Evolutionary conservation across 2,797 vertebrate species (phyloP).

Genomic region (Hybognathus amarus): DNA sequence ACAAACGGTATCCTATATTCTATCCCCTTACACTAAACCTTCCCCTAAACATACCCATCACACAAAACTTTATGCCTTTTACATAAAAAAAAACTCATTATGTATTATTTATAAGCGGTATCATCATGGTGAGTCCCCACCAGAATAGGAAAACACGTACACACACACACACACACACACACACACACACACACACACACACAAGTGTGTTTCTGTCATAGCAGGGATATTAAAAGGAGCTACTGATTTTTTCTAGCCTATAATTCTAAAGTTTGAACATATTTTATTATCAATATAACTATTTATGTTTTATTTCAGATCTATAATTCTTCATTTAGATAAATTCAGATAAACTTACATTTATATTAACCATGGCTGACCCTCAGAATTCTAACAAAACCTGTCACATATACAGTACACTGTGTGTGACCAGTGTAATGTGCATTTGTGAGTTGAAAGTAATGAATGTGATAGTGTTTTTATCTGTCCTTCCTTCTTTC

Average conservation of each 20-base stretch:
- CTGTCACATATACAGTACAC: not conserved
- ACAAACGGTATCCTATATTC: not conserved
- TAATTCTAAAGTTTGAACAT: no score
- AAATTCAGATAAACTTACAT: no score
- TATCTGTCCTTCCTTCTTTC: constrained; percentile 4
- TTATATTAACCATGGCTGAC: not conserved
- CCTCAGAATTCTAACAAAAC: not conserved
- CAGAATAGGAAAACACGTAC: no score
- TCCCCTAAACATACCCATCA: not conserved
- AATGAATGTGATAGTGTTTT: constrained; percentile 58
- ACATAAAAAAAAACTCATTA: no score
- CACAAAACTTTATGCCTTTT: no score
- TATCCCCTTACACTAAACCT: not conserved
- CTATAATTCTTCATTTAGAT: not conserved
- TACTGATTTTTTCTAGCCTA: no score
- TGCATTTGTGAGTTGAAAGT: constrained; percentile 9
- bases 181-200: no score
- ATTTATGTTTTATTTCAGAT: not conserved
- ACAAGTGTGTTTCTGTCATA: not conserved
- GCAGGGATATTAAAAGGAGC: not conserved
- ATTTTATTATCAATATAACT: no score
- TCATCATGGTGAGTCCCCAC: no score
- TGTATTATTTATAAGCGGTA: no score
- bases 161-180: no score
- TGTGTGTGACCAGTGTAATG: not conserved